Conservation (phyloP, 2,113 vertebrate species). For the zebrafish (Danio rerio) region GRCz12tu NC_133182.1:38278501-38279000, state of each 20-base stretch:
- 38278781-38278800: too few relatives aligned
- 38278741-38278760: background rate
- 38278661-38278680: too few relatives aligned
- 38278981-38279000: background rate
- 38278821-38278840: background rate
- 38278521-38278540: background rate
- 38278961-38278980: background rate
- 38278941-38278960: background rate
- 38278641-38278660: too few relatives aligned
- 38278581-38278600: background rate
- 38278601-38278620: background rate
- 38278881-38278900: background rate
- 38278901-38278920: background rate
- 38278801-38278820: background rate
- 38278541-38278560: too few relatives aligned
- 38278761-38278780: too few relatives aligned
- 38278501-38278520: slow-evolving; percentile 7
- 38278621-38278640: background rate
- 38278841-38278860: slow-evolving; percentile 8
- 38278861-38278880: background rate
- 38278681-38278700: background rate
- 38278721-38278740: background rate
- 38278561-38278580: too few relatives aligned
- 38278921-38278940: background rate
- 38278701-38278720: background rate